Conservation (phyloP, 92 coral and sea anemone species). For the Siderastrea siderea region DNA sequence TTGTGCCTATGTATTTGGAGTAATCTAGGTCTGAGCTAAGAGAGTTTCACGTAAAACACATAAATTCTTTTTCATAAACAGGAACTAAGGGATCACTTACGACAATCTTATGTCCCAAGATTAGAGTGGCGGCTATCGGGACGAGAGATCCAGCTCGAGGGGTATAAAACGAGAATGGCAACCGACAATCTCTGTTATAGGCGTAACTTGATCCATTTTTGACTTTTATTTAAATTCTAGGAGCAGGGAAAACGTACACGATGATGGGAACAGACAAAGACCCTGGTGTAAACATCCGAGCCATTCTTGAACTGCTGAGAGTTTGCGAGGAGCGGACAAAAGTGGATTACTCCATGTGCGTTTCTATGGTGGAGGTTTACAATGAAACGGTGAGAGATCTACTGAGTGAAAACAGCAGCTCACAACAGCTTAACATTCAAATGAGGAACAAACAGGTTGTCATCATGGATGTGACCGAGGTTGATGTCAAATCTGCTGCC, state of each 20-base stretch:
- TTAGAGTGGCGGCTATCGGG: too few relatives aligned
- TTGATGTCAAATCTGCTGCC: slow-evolving; percentile 73
- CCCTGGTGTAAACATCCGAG: slow-evolving; percentile 89
- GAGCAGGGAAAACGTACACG: slow-evolving; percentile 90
- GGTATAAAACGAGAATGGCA: too few relatives aligned
- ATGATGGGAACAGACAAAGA: slow-evolving; percentile 91
- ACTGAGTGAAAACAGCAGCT: slow-evolving; percentile 59
- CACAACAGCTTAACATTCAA: slow-evolving; percentile 77
- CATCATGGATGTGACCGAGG: slow-evolving; percentile 76
- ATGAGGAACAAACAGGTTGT: slow-evolving; percentile 81
- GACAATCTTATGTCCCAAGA: too few relatives aligned
- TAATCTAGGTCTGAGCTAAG: too few relatives aligned
- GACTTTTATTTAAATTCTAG: slow-evolving; percentile 20
- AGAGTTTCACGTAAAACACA: too few relatives aligned
- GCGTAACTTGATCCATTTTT: too few relatives aligned
- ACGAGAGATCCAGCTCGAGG: too few relatives aligned
- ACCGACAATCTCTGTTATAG: too few relatives aligned
- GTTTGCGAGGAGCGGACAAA: slow-evolving; percentile 80
- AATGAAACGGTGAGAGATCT: slow-evolving; percentile 86
- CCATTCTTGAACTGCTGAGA: slow-evolving; percentile 79
- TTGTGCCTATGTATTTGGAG: too few relatives aligned
- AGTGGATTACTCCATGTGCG: slow-evolving; percentile 81
- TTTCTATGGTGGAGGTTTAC: slow-evolving; percentile 92
- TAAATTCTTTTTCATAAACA: too few relatives aligned
- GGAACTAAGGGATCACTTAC: too few relatives aligned